Base-by-base conservation (phyloP, 2,888 invertebrate species). In the Liodrosophila aerea region DNA sequence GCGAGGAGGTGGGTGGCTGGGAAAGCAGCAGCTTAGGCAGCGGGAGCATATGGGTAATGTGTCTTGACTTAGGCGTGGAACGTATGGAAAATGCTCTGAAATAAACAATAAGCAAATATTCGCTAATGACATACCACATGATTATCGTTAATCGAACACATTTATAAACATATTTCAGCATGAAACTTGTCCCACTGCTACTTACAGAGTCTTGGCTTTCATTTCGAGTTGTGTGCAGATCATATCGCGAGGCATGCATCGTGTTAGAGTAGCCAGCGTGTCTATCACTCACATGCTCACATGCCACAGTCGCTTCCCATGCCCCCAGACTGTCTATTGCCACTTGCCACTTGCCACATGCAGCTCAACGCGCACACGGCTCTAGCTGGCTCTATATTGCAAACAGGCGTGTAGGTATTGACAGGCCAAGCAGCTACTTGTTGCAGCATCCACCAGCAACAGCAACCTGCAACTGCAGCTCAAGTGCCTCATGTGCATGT, bases 391-490 rank as follows among this genome's bases (percentile, higher is more conserved):
- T 66, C 54, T 51, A 53, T 51, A 53, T 52, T 50, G 63, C 70
- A 57, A 52, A 69, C 81, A 84, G 86, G 84, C 78, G 86, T 80
- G 78, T 80, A 84, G 78, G 84, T 83, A 80, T 80, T 80, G 78
- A 80, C 86, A 80, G 68, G 50, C 50, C 49, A 67, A 56, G 49
- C 60, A 61, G 85, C 85, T 77, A 84, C 85, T 82, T 84, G 86
- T 74, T 76, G 62, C 65, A 77, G 65, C 84, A 63, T 36, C 62
- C 41, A 56, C 56, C 52, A 36, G 59, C 68, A 47, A 56, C 36
- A 12, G 43, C 34, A 43, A 22, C 9, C 15, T n/a, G 39, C 18
- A 16, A n/a, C 30, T n/a, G 39, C 39, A 41, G 29, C 45, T 30
- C 34, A 9, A 39, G 37, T 59, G n/a, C n/a, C n/a, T n/a, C 46